A percentile compares a stretch with the other conserved stretches of the same genome.
Evolutionary conservation across 2,888 invertebrate genomes (phyloP).

Genomic region (Blastobasis lacticolella): DNA sequence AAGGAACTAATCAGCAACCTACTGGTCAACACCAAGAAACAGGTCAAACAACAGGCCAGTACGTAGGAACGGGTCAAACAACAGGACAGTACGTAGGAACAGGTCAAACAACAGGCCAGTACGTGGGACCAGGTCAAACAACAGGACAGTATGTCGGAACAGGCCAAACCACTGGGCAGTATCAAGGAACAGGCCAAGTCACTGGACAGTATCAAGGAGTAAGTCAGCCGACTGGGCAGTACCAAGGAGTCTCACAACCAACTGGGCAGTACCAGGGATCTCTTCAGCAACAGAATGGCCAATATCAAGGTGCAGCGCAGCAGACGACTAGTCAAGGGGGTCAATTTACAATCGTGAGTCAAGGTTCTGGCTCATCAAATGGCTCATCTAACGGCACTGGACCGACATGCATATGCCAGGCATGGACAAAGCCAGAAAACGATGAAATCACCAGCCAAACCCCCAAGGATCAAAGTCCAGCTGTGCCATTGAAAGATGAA

Average conservation of each 20-base stretch:
- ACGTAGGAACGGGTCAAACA: conserved; percentile 8
- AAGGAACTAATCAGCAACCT: conserved; percentile 5
- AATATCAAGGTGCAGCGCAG: conserved; percentile 5
- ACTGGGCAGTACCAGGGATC: conserved; percentile 9
- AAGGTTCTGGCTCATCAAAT: conserved; percentile 24
- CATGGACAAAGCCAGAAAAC: conserved; percentile 51
- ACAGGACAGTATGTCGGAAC: background rate
- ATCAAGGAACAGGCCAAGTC: background rate
- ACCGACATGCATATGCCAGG: conserved; percentile 57
- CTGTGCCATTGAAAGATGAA: conserved; percentile 11
- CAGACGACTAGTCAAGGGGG: conserved; percentile 3
- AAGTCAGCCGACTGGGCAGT: conserved; percentile 1
- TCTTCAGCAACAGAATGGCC: background rate
- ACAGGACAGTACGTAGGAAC: background rate
- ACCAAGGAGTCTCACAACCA: background rate
- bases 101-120: conserved; percentile 4
- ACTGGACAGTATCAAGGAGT: conserved; percentile 9
- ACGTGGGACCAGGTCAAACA: conserved; percentile 8
- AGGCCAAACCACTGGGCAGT: background rate
- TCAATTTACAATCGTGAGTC: conserved; percentile 8
- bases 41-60: conserved; percentile 4
- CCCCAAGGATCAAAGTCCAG: conserved; percentile 8
- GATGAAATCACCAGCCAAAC: conserved; percentile 8
- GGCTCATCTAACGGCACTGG: conserved; percentile 33
- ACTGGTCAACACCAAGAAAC: background rate